Evolutionary conservation across 1,140 invertebrate genomes (phyloP).

Genomic region (Coenobita brevimanus): DNA sequence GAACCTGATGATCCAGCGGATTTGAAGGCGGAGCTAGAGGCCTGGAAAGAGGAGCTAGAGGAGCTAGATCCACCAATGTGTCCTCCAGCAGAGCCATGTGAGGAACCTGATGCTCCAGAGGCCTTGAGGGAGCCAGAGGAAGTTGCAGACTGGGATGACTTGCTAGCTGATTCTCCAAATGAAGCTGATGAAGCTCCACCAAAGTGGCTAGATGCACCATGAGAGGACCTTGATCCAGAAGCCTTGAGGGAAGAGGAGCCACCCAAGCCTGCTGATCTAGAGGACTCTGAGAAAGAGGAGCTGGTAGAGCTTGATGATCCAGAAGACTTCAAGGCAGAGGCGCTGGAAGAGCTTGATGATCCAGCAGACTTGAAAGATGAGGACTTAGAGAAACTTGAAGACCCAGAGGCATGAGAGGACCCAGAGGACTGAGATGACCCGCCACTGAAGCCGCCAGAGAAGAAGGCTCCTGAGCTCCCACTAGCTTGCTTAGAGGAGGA

Average conservation of each 20-base stretch:
- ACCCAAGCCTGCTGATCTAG: neutral
- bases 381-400: neutral
- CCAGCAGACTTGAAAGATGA: neutral
- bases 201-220: no score
- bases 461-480: neutral
- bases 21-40: neutral
- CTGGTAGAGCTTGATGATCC: neutral
- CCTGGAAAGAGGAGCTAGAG: neutral
- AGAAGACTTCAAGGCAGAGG: neutral
- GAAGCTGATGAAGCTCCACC: no score
- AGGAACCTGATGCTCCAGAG: neutral
- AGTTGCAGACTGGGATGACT: neutral
- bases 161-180: no score
- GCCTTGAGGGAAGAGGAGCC: neutral
- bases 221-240: no score
- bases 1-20: conserved; percentile 21
- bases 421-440: neutral
- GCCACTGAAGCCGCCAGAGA: neutral
- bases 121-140: neutral
- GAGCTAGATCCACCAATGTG: neutral
- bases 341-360: neutral
- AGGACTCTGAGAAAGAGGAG: neutral
- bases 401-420: neutral
- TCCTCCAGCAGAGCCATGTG: neutral
- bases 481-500: neutral